Conservation (phyloP, 2,888 invertebrate species). For the Trissoscelio sp. region DNA sequence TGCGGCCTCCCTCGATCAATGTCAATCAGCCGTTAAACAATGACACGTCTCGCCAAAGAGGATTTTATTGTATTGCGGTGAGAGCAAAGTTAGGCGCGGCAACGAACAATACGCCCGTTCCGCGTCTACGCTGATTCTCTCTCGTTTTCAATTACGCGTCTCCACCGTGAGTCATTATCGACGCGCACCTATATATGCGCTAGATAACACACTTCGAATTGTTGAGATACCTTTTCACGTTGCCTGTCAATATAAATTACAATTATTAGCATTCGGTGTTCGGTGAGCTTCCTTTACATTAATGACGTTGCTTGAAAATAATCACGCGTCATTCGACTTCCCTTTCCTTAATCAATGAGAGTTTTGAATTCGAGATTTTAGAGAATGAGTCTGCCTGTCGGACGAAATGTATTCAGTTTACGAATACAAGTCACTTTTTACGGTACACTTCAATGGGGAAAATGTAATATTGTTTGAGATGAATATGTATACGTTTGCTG, state of each 20-base stretch:
- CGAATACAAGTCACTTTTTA: conserved; percentile 2
- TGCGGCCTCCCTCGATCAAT: conserved; percentile 78
- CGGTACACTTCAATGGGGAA: not conserved
- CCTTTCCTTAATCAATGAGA: conserved; percentile 21
- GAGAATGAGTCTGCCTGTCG: conserved; percentile 20
- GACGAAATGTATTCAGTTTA: conserved; percentile 1
- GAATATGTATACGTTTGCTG: not conserved
- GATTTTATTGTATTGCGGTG: conserved; percentile 67
- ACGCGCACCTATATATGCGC: conserved; percentile 32
- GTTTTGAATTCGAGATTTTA: conserved; percentile 18
- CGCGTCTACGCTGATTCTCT: conserved; percentile 33
- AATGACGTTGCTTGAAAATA: conserved; percentile 42
- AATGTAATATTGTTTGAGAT: not conserved
- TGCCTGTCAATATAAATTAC: conserved; percentile 54
- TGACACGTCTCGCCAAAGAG: conserved; percentile 73
- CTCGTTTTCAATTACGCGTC: conserved; percentile 62
- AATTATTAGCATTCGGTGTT: conserved; percentile 41
- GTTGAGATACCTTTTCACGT: conserved; percentile 61
- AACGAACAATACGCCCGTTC: conserved; percentile 58
- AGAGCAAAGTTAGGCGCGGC: conserved; percentile 61
- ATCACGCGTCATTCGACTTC: conserved; percentile 21
- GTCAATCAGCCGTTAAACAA: conserved; percentile 83
- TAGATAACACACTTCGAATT: conserved; percentile 54
- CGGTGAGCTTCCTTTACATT: conserved; percentile 36
- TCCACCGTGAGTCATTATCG: conserved; percentile 53